Evolutionary conservation across 2,797 vertebrate genomes (phyloP).

Genomic region (Sciaenops ocellatus): DNA sequence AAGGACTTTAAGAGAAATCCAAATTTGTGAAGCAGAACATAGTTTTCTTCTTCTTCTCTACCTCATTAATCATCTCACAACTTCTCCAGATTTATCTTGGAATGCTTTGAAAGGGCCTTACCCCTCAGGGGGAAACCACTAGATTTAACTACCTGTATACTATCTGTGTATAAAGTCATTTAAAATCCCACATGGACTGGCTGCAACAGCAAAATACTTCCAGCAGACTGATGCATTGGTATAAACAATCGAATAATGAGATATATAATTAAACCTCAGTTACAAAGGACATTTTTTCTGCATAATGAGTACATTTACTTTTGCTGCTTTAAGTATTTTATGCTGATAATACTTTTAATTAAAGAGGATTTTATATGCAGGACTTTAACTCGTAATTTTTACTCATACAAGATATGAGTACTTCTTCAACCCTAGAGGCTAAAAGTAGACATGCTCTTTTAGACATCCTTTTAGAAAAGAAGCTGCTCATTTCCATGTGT

Average conservation of each 20-base stretch:
- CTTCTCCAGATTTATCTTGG: neutral
- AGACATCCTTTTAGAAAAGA: slow-evolving; percentile 8
- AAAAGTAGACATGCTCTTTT: slow-evolving; percentile 12
- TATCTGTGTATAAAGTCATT: neutral
- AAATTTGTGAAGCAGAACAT: neutral
- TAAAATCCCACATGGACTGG: neutral
- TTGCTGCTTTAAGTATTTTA: neutral
- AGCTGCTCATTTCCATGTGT: slow-evolving; percentile 26
- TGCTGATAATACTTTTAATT: neutral
- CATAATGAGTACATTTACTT: neutral
- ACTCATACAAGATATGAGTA: neutral
- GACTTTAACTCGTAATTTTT: neutral
- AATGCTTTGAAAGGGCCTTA: neutral
- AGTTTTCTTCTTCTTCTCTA: neutral
- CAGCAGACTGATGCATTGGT: neutral
- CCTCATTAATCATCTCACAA: neutral
- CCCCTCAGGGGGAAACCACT: neutral
- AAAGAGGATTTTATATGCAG: neutral
- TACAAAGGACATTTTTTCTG: neutral
- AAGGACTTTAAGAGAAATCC: neutral
- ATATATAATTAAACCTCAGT: neutral
- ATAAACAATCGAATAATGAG: neutral
- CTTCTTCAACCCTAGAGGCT: neutral
- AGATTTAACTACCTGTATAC: neutral
- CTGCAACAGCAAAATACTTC: slow-evolving; percentile 1